Evolutionary conservation across 2,113 vertebrate genomes (phyloP), one percentile per base, ranked within the genome.

Genomic region (Otis tarda): DNA sequence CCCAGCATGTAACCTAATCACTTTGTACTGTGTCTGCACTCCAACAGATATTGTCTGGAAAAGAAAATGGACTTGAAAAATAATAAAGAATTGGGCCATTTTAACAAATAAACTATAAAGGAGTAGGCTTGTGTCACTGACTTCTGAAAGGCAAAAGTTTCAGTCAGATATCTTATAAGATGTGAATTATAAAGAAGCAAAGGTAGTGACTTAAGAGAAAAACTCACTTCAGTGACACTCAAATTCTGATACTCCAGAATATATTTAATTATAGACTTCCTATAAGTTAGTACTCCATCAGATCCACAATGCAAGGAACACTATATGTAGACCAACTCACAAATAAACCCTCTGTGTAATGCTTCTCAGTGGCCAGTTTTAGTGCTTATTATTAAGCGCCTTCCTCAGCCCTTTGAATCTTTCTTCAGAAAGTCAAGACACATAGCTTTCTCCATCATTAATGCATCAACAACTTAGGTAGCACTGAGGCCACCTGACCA

Each of bases 21-120:
- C 49, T 87, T 93, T 73, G 17, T 71, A 89, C 39, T 84, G 61
- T 41, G 93, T 93, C 65, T 96, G 77, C 35, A 39, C 52, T 68
- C 96, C 96, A 43, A 84, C 94, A 60, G 94, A n/a, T 28, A 95
- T 10, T 37, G 39, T 95, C 96, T 97, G 81, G 45, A 89, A 97
- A 87, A 84, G 41, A 96, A 95, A 95, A 89, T 11, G 7, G 31
- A 93, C 41, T 31, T n/a, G 31, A 79, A 83, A 92, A 87, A 60
- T 89, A 82, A 93, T 20, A 64, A 75, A 68, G 74, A 95, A 89
- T 75, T 71, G 37, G 35, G 12, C 9, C 23, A 63, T 65, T 77
- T 94, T 52, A 94, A 80, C 17, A 28, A 83, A 83, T 47, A 56
- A 75, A 45, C 15, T 9, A 30, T 30, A 31, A 70, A 74, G 3